phyloP scores from a whole-genome alignment of 2,888 invertebrate genomes.

The Nomada lathburiana region DNA sequence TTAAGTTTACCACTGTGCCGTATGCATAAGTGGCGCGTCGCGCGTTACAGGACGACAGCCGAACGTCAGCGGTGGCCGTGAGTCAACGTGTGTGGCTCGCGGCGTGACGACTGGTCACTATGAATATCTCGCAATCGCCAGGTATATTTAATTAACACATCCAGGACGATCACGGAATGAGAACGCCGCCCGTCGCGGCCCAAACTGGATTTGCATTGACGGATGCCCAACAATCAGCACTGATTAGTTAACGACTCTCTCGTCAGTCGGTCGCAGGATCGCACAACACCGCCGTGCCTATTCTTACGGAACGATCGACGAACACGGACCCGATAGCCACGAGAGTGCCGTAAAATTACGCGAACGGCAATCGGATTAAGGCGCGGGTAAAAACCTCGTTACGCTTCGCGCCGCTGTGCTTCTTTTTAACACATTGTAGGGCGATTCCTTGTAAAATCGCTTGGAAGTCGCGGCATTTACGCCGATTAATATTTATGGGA shows the following conservation, averaged over 20 bases:
- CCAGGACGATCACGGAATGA: conserved; percentile 22
- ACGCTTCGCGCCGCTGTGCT: background rate
- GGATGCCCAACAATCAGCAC: conserved; percentile 69
- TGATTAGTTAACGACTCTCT: conserved; percentile 71
- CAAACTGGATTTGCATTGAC: conserved; percentile 63
- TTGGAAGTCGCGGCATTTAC: no score
- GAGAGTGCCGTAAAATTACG: conserved; percentile 37
- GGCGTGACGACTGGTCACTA: conserved; percentile 17
- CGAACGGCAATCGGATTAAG: background rate
- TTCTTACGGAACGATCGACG: conserved; percentile 51
- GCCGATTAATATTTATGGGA: conserved; percentile 3
- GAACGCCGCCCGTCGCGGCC: conserved; percentile 33
- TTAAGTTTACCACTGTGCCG: conserved; percentile 49
- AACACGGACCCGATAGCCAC: conserved; percentile 7
- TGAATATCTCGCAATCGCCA: conserved; percentile 24
- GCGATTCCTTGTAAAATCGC: background rate
- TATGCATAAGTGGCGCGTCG: conserved; percentile 49
- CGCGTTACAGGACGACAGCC: conserved; percentile 44
- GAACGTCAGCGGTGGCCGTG: conserved; percentile 26
- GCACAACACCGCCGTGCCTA: conserved; percentile 36
- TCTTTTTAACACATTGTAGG: background rate
- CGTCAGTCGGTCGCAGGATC: conserved; percentile 7
- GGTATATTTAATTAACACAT: conserved; percentile 60
- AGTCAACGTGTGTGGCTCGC: conserved; percentile 32
- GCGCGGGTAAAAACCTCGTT: background rate